Evolutionary conservation across 2,113 vertebrate species (phyloP), one percentile per base, ranked within the genome.

Genomic region (Microcebus murinus): DNA sequence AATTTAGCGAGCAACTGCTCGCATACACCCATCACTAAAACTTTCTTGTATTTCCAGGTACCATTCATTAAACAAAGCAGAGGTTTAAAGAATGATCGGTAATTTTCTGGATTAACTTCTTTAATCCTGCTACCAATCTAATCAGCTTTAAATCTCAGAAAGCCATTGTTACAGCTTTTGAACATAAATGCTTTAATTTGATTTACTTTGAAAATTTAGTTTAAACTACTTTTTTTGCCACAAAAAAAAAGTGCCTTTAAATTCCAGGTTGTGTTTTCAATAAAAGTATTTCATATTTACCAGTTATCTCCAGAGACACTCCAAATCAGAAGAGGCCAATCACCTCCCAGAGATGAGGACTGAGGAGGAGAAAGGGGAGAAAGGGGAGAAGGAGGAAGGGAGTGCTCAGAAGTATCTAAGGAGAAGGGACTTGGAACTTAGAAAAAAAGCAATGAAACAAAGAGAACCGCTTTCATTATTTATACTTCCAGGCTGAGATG

Each of bases 401-500:
- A 63, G 90, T 61, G 80, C 61, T 93, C 77, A 68, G 57, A 55
- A 42, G 36, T 9, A 15, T 82, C 79, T 81, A 39, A 77, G 71
- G 48, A 55, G 61, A 45, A 89, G 23, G 9, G 45, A 29, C 50
- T 83, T 34, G 23, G 9, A 39, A 29, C 50, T 83, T 34, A 11
- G 59, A 48, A 42, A 1, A 77, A 39, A 93, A 73, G 71, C 4
- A 57, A 79, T 34, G 27, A 34, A 73, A 94, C 12, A 31, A 95
- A 67, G 36, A 59, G 87, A 93, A 76, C 45, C 31, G 27, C 15
- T 94, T 93, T 94, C 29, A 87, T 90, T 90, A 95, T 92, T 87
- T 76, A 79, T 50, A 73, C 18, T 11, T 87, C 42, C 27, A 20
- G 18, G 65, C 71, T 86, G 79, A 84, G 57, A 89, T 80, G 17